phyloP scores from a whole-genome alignment of 2,113 vertebrate species.

The Anguilla japonica region DNA sequence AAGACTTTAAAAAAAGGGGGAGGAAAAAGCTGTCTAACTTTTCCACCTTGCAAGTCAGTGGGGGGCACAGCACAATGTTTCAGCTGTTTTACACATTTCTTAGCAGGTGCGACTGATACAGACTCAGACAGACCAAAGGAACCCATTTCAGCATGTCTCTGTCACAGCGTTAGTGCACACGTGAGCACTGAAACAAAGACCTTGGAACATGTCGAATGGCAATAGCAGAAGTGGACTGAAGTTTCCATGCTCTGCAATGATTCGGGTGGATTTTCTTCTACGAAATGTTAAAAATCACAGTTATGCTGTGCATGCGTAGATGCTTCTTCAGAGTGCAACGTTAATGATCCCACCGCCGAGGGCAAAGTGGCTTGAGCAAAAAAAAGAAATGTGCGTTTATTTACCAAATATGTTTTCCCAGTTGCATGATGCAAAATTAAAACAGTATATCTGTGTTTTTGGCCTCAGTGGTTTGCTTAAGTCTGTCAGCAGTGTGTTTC shows the following conservation, averaged over 20 bases:
- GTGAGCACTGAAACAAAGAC: neutral
- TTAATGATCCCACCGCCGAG: neutral
- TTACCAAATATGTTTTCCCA: neutral
- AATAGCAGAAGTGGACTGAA: neutral
- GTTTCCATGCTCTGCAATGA: neutral
- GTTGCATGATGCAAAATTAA: neutral
- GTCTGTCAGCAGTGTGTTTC: too few relatives aligned
- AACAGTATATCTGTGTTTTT: neutral
- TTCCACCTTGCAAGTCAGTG: neutral
- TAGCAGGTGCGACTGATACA: neutral
- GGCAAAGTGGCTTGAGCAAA: neutral
- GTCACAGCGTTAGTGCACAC: neutral
- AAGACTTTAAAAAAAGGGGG: conserved; percentile 48
- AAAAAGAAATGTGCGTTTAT: neutral
- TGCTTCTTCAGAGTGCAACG: neutral
- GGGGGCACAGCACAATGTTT: neutral
- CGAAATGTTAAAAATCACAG: too few relatives aligned
- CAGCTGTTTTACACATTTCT: neutral
- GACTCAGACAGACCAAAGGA: conserved; percentile 5
- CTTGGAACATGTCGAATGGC: neutral
- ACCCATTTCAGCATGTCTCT: neutral
- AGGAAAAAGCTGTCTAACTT: neutral
- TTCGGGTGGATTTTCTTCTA: neutral
- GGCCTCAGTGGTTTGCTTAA: too few relatives aligned
- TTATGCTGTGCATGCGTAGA: neutral